Evolutionary conservation across 92 coral and sea anemone genomes (phyloP), one percentile per base, ranked within the genome.

Genomic region (Metridium senile): DNA sequence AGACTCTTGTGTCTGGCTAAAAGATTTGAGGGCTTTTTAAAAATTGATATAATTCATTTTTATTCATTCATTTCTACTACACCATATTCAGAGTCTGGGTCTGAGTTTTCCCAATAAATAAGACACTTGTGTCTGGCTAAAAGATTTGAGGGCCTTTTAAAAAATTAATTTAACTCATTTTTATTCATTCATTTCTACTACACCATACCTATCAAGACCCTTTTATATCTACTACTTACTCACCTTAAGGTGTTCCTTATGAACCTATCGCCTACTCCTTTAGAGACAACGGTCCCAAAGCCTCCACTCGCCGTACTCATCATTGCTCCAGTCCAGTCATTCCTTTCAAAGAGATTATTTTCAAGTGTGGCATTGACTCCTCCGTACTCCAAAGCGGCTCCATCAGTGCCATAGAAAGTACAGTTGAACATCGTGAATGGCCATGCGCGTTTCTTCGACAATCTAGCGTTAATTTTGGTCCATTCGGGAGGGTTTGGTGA

Each of bases 241-340:
- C 49, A 39, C 23, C 86, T 53, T 33, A 86, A 32, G 4, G 91
- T 86, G 39, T 86, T 82, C 53, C 91, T 49, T 33, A 82, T 67
- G 49, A 82, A 54, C 17, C 59, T 54, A 54, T 90, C 92, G 1
- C 85, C 85, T 27, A 64, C 32, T 4, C 91, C 87, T 45, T 66
- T 58, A 8, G 91, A 87, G 2, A 90, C 78, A n/a, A 90, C 61
- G 11, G 91, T 83, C 17, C 94, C 94, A 53, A 90, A 59, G 22
- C 91, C 94, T 10, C 91, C 91, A 9, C 52, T 51, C 26, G 81
- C 78, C 0, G 70, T 64, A 26, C 51, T 75, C 89, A 83, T 84
- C 76, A 73, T 87, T 21, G 92, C 92, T 16, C 85, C 91, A 9
- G 88, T 74, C 94, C 94, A 90, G 69, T 87, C 96, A 53, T 90